Percentiles rank a stretch among this genome's conserved stretches.
These are phyloP conservation scores for Drosophila obscura DNA, from an alignment of 1,140 invertebrate genomes.

Conservation along the genomic window DNA sequence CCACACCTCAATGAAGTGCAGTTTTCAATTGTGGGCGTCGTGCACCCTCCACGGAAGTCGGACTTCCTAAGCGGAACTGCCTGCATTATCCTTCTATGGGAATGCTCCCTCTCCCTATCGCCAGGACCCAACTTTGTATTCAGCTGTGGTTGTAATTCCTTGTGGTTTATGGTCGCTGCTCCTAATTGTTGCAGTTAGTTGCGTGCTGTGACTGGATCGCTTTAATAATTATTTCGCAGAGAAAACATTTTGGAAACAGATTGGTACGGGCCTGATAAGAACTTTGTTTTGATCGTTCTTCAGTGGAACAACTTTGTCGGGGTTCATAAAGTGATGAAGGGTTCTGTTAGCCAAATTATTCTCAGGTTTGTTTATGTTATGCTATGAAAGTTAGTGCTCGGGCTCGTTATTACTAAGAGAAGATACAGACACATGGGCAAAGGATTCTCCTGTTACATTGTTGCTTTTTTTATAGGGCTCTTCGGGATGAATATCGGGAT, in stretches of 20 bases:
- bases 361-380: too few species aligned
- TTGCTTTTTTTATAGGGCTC: too few species aligned
- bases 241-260: constrained; percentile 24
- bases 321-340: neutral
- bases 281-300: constrained; percentile 16
- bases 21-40: constrained; percentile 9
- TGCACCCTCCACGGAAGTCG: constrained; percentile 59
- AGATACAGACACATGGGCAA: too few species aligned
- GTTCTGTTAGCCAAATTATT: too few species aligned
- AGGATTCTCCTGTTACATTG: too few species aligned
- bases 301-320: neutral
- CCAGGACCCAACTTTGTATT: constrained; percentile 21
- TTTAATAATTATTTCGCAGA: constrained; percentile 29
- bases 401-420: neutral
- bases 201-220: constrained; percentile 40
- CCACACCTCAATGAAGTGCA: constrained; percentile 32
- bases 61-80: constrained; percentile 76
- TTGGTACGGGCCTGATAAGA: constrained; percentile 26
- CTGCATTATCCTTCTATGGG: constrained; percentile 68
- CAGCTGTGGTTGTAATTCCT: constrained; percentile 19
- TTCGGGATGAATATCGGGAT: too few species aligned
- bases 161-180: constrained; percentile 41
- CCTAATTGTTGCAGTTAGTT: constrained; percentile 41
- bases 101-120: constrained; percentile 42
- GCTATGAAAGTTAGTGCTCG: neutral